These are phyloP conservation scores for Ginglymostoma cirratum DNA, from an alignment of 2,113 vertebrate genomes.

Conservation along the genomic window DNA sequence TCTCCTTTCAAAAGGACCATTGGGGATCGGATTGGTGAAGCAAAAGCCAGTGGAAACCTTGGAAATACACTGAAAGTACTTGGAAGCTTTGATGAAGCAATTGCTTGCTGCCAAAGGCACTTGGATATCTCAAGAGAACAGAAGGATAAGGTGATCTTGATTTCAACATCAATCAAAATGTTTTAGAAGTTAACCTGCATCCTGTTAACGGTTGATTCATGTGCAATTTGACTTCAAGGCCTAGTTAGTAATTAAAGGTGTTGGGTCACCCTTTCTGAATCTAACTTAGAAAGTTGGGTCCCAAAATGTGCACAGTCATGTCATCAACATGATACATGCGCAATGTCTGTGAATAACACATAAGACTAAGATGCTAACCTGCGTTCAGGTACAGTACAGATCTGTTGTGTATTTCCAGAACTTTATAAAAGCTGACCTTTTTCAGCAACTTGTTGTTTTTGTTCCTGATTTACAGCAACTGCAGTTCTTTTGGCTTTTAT, in stretches of 20 bases:
- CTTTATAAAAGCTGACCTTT: not conserved
- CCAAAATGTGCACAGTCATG: no score
- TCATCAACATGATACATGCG: not conserved
- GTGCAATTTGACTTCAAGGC: not conserved
- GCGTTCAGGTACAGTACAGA: not conserved
- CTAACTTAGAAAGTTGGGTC: no score
- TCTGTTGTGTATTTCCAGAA: not conserved
- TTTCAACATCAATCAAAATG: not conserved
- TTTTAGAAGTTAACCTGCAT: not conserved
- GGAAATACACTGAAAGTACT: constrained; percentile 91
- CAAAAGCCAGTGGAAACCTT: constrained; percentile 92
- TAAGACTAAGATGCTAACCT: not conserved
- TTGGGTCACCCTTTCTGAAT: not conserved
- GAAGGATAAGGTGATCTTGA: constrained; percentile 76
- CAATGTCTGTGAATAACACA: not conserved
- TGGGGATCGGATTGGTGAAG: constrained; percentile 87
- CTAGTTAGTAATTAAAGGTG: not conserved
- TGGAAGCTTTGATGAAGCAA: constrained; percentile 84
- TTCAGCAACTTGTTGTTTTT: no score
- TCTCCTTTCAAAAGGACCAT: constrained; percentile 67
- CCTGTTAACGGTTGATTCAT: not conserved
- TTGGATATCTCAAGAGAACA: constrained; percentile 92
- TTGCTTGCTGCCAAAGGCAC: constrained; percentile 88
- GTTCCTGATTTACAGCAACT: no score
- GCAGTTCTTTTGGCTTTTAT: no score